phyloP scores from a whole-genome alignment of 2,113 vertebrate genomes.

The Callorhinus ursinus region DNA sequence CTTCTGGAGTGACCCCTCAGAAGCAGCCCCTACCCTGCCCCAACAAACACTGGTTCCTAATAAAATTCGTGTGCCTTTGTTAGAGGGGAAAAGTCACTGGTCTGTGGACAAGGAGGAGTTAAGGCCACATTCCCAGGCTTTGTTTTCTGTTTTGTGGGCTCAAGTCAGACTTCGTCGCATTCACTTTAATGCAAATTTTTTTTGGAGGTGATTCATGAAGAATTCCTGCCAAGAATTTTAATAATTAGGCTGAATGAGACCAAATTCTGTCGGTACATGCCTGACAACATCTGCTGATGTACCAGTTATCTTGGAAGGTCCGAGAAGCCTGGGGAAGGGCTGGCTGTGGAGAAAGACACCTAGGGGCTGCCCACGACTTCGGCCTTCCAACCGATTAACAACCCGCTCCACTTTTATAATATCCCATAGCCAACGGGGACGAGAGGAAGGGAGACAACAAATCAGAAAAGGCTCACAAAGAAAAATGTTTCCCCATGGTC shows the following conservation, averaged over 20 bases:
- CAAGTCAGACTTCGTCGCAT: slow-evolving; percentile 73
- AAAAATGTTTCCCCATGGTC: neutral
- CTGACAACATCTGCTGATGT: slow-evolving; percentile 83
- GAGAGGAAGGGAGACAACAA: neutral
- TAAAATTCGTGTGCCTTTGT: neutral
- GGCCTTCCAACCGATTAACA: neutral
- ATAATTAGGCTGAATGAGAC: slow-evolving; percentile 84
- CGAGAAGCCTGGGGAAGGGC: slow-evolving; percentile 10
- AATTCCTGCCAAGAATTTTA: slow-evolving; percentile 85
- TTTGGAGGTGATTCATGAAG: slow-evolving; percentile 84
- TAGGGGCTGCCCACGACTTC: neutral
- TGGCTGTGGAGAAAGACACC: neutral
- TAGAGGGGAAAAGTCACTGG: neutral
- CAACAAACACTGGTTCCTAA: neutral
- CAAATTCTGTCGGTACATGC: slow-evolving; percentile 82
- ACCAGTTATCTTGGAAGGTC: slow-evolving; percentile 65
- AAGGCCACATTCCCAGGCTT: slow-evolving; percentile 58
- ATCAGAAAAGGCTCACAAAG: neutral
- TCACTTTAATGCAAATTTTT: slow-evolving; percentile 78
- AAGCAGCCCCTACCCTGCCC: neutral
- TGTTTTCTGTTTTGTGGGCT: slow-evolving; percentile 66
- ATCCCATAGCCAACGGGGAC: neutral
- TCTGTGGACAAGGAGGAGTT: slow-evolving; percentile 46
- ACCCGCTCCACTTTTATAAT: neutral
- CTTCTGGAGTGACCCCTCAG: neutral